These are phyloP conservation scores for Montipora capricornis DNA, from an alignment of 64 coral and sea anemone genomes.

Conservation along the genomic window DNA sequence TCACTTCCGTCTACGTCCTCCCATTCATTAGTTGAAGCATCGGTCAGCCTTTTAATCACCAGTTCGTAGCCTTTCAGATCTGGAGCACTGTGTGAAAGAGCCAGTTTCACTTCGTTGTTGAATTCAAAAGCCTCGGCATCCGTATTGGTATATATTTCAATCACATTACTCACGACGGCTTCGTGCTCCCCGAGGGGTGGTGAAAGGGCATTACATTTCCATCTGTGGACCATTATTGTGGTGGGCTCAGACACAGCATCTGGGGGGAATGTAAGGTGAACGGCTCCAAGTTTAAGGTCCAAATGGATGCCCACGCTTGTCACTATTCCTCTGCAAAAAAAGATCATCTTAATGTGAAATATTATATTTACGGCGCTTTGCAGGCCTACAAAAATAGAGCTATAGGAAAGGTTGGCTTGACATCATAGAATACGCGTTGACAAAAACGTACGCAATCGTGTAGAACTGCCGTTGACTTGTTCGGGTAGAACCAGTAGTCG, in stretches of 20 bases:
- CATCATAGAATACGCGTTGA: no score
- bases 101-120: background rate
- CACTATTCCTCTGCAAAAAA: background rate
- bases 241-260: background rate
- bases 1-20: slow-evolving; percentile 1
- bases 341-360: no score
- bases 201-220: background rate
- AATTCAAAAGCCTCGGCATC: background rate
- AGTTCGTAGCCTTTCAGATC: slow-evolving; percentile 8
- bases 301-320: background rate
- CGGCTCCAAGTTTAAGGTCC: background rate
- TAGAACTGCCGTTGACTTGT: no score
- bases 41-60: slow-evolving; percentile 8
- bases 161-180: slow-evolving; percentile 4
- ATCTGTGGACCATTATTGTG: background rate
- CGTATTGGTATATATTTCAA: background rate
- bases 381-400: no score
- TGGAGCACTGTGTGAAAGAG: slow-evolving; percentile 29
- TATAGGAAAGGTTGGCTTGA: no score
- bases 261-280: background rate
- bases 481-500: no score
- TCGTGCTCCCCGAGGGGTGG: background rate
- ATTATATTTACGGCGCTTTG: no score
- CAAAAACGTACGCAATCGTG: no score
- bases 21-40: slow-evolving; percentile 16